Evolutionary conservation across 2,888 invertebrate genomes (phyloP).

Genomic region (Hipparchia semele): DNA sequence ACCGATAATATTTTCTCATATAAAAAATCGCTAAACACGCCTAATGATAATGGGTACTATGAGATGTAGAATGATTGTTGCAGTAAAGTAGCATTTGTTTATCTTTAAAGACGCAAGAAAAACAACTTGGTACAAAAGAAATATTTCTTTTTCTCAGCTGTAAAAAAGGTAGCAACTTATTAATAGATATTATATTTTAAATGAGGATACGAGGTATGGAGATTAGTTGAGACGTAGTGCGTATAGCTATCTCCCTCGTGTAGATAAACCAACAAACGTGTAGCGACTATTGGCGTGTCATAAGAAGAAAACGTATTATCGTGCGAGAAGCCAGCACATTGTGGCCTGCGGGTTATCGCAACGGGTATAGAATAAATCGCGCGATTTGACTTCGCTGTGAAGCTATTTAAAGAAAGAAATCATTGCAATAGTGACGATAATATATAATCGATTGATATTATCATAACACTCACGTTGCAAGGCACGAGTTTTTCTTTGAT

Average conservation of each 20-base stretch:
- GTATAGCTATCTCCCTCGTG: slow-evolving; percentile 18
- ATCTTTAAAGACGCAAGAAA: too few relatives aligned
- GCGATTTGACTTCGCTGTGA: neutral
- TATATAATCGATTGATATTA: neutral
- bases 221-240: too few relatives aligned
- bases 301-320: slow-evolving; percentile 33
- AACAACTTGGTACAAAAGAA: too few relatives aligned
- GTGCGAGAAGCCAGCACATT: slow-evolving; percentile 36
- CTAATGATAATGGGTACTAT: too few relatives aligned
- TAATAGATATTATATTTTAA: too few relatives aligned
- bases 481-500: neutral
- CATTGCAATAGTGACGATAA: neutral
- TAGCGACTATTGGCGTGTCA: neutral
- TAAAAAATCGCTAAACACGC: too few relatives aligned
- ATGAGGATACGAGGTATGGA: too few relatives aligned
- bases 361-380: slow-evolving; percentile 1
- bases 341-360: slow-evolving; percentile 32
- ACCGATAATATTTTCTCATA: too few relatives aligned
- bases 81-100: too few relatives aligned
- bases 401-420: neutral
- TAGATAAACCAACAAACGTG: slow-evolving; percentile 22
- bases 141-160: too few relatives aligned
- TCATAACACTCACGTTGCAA: neutral
- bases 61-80: too few relatives aligned
- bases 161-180: too few relatives aligned